Base-by-base conservation (phyloP, 2,888 invertebrate genomes). In the Hyalella azteca region DNA sequence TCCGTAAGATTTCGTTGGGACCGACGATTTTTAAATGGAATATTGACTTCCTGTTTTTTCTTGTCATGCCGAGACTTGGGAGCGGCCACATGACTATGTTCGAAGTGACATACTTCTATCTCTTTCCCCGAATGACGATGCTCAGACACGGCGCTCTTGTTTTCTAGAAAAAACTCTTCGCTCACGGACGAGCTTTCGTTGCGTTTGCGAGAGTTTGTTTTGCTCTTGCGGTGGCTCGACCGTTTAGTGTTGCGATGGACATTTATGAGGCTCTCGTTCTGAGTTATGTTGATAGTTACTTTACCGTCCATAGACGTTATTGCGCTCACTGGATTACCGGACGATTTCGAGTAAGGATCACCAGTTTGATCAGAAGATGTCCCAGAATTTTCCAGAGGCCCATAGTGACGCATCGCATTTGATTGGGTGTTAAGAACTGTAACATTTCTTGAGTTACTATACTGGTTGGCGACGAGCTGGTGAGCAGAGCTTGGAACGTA, bases 211-310 rank as follows among this genome's bases (percentile, higher is more conserved):
- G 15, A 4, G 49, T 54, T 29, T 36, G 26, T 77, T n/a, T 73
- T 66, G 22, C 45, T 26, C 22, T 48, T 41, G 32, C n/a, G 73
- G 19, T 82, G 77, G 54, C 78, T 77, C 15, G 45, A 45, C 45
- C 45, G 45, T 11, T 45, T 32, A 66, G 66, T 36, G 36, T 7
- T 2, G 36, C 15, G n/a, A 22, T 48, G 77, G 5, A n/a, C 19
- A 49, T 32, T 78, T 39, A 26, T 54, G 36, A 36, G 49, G n/a
- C 39, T 49, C n/a, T 36, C 40, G 22, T 54, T 66, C 40, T 83
- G 82, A 22, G 81, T 75, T 40, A 84, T 84, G 45, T 82, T 84
- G 45, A 84, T 84, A 26, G 84, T 84, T 29, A 84, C 81, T 15
- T 81, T 84, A 41, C 84, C 84, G 39, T 81, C 84, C 49, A 78